Evolutionary conservation across 2,888 invertebrate species (phyloP).

Genomic region (Horisme vitalbata): DNA sequence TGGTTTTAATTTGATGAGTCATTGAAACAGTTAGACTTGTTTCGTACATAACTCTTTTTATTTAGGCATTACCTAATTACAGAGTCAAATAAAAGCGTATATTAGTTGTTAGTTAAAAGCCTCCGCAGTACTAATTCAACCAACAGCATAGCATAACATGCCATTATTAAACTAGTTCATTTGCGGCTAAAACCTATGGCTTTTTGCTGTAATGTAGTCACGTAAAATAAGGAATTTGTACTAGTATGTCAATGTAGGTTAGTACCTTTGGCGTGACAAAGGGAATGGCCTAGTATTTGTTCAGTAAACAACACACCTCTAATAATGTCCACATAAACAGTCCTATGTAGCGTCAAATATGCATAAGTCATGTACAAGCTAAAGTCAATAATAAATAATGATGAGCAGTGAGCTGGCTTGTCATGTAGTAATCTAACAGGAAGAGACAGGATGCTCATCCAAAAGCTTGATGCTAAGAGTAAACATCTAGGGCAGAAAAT

Average conservation of each 20-base stretch:
- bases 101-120: neutral
- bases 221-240: constrained; percentile 55
- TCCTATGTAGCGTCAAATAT: constrained; percentile 29
- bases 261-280: constrained; percentile 56
- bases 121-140: constrained; percentile 4
- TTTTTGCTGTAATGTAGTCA: constrained; percentile 35
- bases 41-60: neutral
- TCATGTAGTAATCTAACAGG: constrained; percentile 25
- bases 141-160: constrained; percentile 1
- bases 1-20: constrained; percentile 35
- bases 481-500: constrained; percentile 17
- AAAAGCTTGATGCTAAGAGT: constrained; percentile 16
- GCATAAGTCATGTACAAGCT: constrained; percentile 17
- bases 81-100: neutral
- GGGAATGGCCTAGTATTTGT: constrained; percentile 47
- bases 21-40: constrained; percentile 12
- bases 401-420: constrained; percentile 22
- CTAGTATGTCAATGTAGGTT: constrained; percentile 50
- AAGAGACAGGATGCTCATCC: constrained; percentile 13
- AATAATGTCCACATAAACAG: constrained; percentile 27
- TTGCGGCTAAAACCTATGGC: constrained; percentile 12
- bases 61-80: neutral
- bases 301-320: constrained; percentile 33
- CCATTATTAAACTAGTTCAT: constrained; percentile 5
- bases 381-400: constrained; percentile 25